phyloP scores from a whole-genome alignment of 64 coral and sea anemone species.

The Montipora capricornis region DNA sequence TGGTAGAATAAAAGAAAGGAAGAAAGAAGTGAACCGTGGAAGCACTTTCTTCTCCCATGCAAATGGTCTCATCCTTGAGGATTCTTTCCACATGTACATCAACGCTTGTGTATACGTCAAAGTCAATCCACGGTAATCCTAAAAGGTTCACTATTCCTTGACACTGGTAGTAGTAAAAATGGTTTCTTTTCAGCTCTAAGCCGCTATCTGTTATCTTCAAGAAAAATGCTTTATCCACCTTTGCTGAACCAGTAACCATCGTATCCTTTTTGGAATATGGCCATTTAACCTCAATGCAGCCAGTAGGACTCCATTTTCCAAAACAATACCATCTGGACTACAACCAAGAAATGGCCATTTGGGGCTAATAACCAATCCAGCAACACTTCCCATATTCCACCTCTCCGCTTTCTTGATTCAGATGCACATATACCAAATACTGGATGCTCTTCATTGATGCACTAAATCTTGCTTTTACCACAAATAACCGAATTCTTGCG shows the following conservation, averaged over 20 bases:
- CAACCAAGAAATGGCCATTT: slow-evolving; percentile 37
- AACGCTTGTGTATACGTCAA: slow-evolving; percentile 29
- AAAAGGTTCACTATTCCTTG: slow-evolving; percentile 50
- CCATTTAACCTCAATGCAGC: slow-evolving; percentile 63
- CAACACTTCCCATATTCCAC: too few species aligned
- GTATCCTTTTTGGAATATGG: slow-evolving; percentile 11
- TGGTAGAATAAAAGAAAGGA: background rate
- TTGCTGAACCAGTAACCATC: slow-evolving; percentile 28
- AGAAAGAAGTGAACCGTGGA: slow-evolving; percentile 44
- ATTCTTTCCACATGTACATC: slow-evolving; percentile 39
- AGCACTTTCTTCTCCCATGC: slow-evolving; percentile 3
- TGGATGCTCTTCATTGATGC: too few species aligned
- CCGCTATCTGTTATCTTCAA: slow-evolving; percentile 19
- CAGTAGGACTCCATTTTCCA: slow-evolving; percentile 11
- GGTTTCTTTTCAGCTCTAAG: slow-evolving; percentile 42
- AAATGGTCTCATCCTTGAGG: background rate
- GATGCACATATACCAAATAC: too few species aligned
- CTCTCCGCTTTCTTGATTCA: too few species aligned
- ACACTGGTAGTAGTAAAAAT: slow-evolving; percentile 47
- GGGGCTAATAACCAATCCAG: slow-evolving; percentile 19
- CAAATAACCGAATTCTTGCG: too few species aligned
- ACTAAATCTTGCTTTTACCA: too few species aligned
- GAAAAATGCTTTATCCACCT: background rate
- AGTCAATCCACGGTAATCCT: background rate
- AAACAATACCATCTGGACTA: slow-evolving; percentile 63